These are phyloP conservation scores for Bungarus multicinctus DNA, from an alignment of 2,113 vertebrate genomes.

Conservation along the genomic window DNA sequence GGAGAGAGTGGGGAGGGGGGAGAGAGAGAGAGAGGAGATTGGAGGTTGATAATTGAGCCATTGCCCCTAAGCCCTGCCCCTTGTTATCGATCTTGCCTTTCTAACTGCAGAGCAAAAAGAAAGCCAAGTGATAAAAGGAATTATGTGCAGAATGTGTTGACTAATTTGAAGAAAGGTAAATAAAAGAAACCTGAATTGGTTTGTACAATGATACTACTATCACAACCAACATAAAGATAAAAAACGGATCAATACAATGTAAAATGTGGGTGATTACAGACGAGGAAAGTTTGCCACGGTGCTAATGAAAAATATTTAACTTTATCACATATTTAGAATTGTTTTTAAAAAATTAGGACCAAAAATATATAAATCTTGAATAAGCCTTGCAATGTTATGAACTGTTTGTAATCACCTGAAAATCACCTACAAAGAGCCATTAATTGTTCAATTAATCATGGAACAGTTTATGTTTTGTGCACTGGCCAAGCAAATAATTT, in stretches of 20 bases:
- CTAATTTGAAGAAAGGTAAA: slow-evolving; percentile 8
- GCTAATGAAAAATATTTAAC: not conserved
- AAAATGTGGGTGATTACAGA: slow-evolving; percentile 7
- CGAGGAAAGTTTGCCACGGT: not conserved
- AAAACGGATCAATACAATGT: not conserved
- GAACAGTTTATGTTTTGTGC: slow-evolving; percentile 2
- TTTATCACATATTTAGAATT: not conserved
- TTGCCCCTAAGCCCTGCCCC: not conserved
- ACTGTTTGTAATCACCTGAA: not conserved
- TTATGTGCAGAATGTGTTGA: not conserved
- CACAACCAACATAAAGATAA: slow-evolving; percentile 6
- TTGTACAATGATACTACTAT: not conserved
- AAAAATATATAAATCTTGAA: not conserved
- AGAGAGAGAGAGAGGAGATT: not conserved
- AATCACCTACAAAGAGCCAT: not conserved
- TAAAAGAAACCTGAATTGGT: not conserved
- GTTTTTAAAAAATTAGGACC: not conserved
- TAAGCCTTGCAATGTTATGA: not conserved
- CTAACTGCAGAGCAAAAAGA: not conserved
- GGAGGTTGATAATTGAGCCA: not conserved
- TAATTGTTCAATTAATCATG: not conserved
- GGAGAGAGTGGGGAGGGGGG: too few relatives aligned
- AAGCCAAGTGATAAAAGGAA: not conserved
- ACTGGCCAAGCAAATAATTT: not conserved
- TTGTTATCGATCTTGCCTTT: not conserved